These are phyloP conservation scores for Heterodera carotae DNA, from an alignment of 1,140 invertebrate species.

Conservation along the genomic window DNA sequence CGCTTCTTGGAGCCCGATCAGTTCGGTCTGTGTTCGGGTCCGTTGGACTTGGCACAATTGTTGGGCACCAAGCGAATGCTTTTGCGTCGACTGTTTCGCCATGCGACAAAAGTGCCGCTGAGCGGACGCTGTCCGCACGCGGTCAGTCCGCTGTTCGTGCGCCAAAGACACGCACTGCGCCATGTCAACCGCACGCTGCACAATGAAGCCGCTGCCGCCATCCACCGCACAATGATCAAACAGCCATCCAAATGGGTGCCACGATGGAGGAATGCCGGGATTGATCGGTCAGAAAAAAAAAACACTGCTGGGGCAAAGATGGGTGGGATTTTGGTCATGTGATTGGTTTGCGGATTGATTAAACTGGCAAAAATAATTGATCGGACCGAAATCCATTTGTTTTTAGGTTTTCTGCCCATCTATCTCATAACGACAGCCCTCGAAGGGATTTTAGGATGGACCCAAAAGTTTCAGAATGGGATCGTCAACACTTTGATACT, in stretches of 20 bases:
- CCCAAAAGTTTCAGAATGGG: no score
- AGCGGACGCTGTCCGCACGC: background rate
- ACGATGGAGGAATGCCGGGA: constrained; percentile 23
- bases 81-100: background rate
- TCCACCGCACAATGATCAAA: constrained; percentile 7
- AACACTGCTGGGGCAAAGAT: background rate
- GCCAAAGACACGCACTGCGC: constrained; percentile 18
- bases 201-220: background rate
- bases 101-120: background rate
- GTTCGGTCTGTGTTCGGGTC: background rate
- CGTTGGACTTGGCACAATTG: constrained; percentile 7
- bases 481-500: no score
- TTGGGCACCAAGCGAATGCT: constrained; percentile 13
- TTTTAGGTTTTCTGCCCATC: no score
- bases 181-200: constrained; percentile 1
- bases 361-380: no score
- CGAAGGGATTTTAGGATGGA: no score
- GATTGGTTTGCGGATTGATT: no score
- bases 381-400: no score
- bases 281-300: background rate
- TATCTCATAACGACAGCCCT: no score
- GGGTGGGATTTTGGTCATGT: background rate
- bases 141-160: constrained; percentile 24
- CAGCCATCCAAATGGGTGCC: constrained; percentile 15
- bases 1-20: constrained; percentile 18